phyloP scores from a whole-genome alignment of 2,888 invertebrate species.

The Anoncus sp. region DNA sequence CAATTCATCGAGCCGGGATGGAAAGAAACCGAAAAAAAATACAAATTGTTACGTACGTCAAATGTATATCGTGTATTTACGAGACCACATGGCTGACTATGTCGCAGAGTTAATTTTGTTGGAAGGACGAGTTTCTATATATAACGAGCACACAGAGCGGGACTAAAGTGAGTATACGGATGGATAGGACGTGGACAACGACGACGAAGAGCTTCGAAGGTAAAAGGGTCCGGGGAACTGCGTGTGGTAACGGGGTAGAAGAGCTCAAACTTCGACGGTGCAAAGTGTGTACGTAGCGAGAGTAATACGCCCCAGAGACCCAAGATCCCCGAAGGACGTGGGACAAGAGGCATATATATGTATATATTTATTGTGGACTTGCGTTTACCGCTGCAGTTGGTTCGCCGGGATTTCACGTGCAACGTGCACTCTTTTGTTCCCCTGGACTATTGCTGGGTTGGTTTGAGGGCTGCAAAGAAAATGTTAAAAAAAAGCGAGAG shows the following conservation, averaged over 20 bases:
- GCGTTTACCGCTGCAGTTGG: constrained; percentile 19
- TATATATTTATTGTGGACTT: constrained; percentile 16
- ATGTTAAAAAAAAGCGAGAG: constrained; percentile 13
- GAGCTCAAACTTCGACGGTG: constrained; percentile 29
- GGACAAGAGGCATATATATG: constrained; percentile 7
- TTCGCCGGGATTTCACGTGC: constrained; percentile 7
- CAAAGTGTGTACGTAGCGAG: constrained; percentile 23
- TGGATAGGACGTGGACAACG: constrained; percentile 1
- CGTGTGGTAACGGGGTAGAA: constrained; percentile 22
- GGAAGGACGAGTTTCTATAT: constrained; percentile 12
- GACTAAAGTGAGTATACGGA: constrained; percentile 9
- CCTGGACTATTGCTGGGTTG: constrained; percentile 10
- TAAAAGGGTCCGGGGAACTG: constrained; percentile 27
- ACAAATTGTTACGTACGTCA: not conserved
- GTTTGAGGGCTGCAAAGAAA: constrained; percentile 39
- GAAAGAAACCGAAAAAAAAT: too few relatives aligned
- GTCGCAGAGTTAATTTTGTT: constrained; percentile 23
- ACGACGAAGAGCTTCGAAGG: constrained; percentile 25
- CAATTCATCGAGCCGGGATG: too few relatives aligned
- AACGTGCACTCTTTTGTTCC: constrained; percentile 18
- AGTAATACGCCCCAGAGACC: not conserved
- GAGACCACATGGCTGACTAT: not conserved
- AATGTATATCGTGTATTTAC: not conserved
- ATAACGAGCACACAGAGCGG: not conserved
- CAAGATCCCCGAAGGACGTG: constrained; percentile 28